phyloP scores from a whole-genome alignment of 2,888 invertebrate species.

The Melikaiella ostensackeni region DNA sequence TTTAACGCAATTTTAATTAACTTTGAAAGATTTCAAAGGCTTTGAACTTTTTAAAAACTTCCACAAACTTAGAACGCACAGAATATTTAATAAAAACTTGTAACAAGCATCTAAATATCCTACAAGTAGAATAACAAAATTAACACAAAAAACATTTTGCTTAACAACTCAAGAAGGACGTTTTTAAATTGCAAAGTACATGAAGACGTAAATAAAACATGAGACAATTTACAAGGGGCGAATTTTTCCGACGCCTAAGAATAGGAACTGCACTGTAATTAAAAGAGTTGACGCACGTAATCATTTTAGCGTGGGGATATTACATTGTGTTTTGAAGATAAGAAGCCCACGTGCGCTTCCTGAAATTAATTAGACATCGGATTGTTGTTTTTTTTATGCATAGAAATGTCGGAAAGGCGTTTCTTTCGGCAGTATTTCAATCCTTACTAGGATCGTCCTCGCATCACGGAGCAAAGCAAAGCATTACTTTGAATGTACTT shows the following conservation, averaged over 20 bases:
- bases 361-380: conserved; percentile 35
- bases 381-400: not conserved
- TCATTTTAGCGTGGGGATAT: conserved; percentile 38
- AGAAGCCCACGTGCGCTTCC: conserved; percentile 39
- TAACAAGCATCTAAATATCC: not conserved
- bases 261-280: conserved; percentile 24
- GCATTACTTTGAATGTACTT: conserved; percentile 8
- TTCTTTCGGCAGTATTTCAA: conserved; percentile 18
- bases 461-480: not conserved
- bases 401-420: conserved; percentile 19
- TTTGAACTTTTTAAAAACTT: not conserved
- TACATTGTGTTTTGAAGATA: conserved; percentile 32
- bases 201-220: conserved; percentile 32
- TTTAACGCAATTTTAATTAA: not conserved
- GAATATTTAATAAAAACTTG: not conserved
- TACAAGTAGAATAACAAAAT: not conserved
- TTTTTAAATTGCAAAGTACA: conserved; percentile 35
- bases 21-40: not conserved
- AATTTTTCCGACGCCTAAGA: conserved; percentile 20
- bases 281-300: conserved; percentile 37
- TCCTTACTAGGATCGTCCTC: conserved; percentile 11
- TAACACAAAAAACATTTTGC: not conserved
- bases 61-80: not conserved
- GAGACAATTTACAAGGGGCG: conserved; percentile 27
- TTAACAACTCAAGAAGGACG: not conserved